Base-by-base conservation (phyloP, 2,888 invertebrate genomes). In the Diarsia rubi region DNA sequence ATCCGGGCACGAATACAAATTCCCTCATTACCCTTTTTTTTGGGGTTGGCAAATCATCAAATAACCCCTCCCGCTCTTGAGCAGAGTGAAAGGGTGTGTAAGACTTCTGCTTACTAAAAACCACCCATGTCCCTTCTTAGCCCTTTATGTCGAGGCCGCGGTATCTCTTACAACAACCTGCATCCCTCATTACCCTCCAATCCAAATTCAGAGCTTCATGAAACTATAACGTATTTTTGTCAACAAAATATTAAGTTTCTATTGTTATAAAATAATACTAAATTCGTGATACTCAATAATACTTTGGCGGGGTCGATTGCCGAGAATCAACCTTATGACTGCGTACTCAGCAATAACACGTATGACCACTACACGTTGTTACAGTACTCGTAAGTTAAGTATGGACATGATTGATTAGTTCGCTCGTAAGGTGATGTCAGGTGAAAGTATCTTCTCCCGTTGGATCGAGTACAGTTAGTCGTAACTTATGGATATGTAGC, bases 391-490 rank as follows among this genome's bases (percentile, higher is more conserved):
- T 54, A 5, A 24, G 63, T 24, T 65, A 65, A 81, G 57, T 77
- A 68, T 47, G 24, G 24, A 54, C 57, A 73, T 80, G 81, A 73
- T 70, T 63, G 84, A 84, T 80, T 62, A 73, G 57, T 84, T 60
- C 21, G 52, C 66, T n/a, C 49, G 63, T 82, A 83, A 79, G 65
- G 44, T 68, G 78, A n/a, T 82, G 83, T 64, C 11, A 27, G 78
- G 84, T 83, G 79, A 80, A 80, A 80, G 79, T 79, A 68, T 45
- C 52, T 8, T 49, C 73, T 71, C 84, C 79, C 72, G 80, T 67
- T 79, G 79, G 19, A 60, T 44, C 45, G 57, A 78, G 49, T 60
- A 83, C 84, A 72, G 79, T 80, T 65, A 57, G 47, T 54, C 44
- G 67, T 64, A 47, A 83, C 80, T 67, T 80, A 79, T 72, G 67